Conservation (phyloP, 2,888 invertebrate species). For the Nomada fucata region DNA sequence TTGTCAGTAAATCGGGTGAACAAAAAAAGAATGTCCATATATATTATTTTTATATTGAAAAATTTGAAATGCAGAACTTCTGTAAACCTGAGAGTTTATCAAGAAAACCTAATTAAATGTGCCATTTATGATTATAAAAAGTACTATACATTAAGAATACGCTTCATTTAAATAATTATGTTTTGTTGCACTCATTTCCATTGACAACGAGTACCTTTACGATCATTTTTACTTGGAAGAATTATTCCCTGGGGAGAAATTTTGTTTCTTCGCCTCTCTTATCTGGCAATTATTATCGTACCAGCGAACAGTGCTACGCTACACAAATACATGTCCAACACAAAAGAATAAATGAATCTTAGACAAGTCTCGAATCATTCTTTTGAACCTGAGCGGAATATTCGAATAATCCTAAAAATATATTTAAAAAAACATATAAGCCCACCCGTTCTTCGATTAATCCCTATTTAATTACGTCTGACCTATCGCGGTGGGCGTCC, state of each 20-base stretch:
- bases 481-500: too few species aligned
- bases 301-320: too few species aligned
- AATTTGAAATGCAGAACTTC: slow-evolving; percentile 31
- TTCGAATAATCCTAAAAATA: too few species aligned
- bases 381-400: too few species aligned
- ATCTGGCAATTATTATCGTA: not conserved
- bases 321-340: too few species aligned
- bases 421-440: too few species aligned
- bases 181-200: slow-evolving; percentile 33
- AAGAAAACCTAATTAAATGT: slow-evolving; percentile 30
- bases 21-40: slow-evolving; percentile 17
- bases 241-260: not conserved
- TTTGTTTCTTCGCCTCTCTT: not conserved
- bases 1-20: slow-evolving; percentile 25
- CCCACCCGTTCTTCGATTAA: too few species aligned
- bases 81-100: slow-evolving; percentile 75
- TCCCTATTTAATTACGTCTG: too few species aligned
- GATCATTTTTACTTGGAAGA: not conserved
- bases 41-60: slow-evolving; percentile 19
- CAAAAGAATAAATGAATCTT: too few species aligned
- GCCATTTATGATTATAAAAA: slow-evolving; percentile 12
- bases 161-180: slow-evolving; percentile 17
- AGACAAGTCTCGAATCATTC: too few species aligned
- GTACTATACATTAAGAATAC: slow-evolving; percentile 9
- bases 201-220: slow-evolving; percentile 49